Base-by-base conservation (phyloP, 2,888 invertebrate species). In the Eupithecia pulchellata region DNA sequence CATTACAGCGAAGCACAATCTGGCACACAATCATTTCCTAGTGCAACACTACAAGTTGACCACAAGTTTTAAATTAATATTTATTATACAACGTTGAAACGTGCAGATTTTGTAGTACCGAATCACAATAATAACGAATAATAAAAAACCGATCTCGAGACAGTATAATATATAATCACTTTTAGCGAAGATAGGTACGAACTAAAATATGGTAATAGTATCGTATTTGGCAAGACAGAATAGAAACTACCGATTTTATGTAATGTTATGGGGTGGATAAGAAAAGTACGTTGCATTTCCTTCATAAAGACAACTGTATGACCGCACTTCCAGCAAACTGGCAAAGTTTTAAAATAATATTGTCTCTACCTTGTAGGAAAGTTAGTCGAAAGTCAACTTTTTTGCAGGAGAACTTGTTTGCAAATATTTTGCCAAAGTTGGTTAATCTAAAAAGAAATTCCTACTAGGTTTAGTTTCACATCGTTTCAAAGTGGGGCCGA, bases 371-470 rank as follows among this genome's bases (percentile, higher is more conserved):
- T 81, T 82, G 81, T 80, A 78, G 80, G 81, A 84, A 83, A 78
- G 81, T 82, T 87, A 81, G 69, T 77, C 77, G 68, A 80, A 78
- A 78, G 80, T 77, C 77, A 79, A 76, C 83, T 88, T 83, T 88
- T 85, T 84, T 79, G 81, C 78, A 79, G 79, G 72, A 82, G 75
- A 87, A 87, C 84, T 87, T 86, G 84, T 86, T 85, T 84, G 83
- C 85, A 86, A 88, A 88, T 86, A 85, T 88, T 90, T 86, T 82
- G 80, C 80, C 79, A 82, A 89, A 88, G 85, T 90, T 88, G 81
- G 86, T 87, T 91, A 87, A 89, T 91, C 89, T 89, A 78, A 76
- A 84, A 89, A 88, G 84, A 88, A 88, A 84, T 84, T 88, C 78
- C 82, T 72, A 79, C 79, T 68, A 79, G 74, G 84, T 87, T 87